Evolutionary conservation across 30 jellyfish, hydroid and myxozoan species (phyloP), one percentile per base, ranked within the genome.

Genomic region (Morbakka virulenta): DNA sequence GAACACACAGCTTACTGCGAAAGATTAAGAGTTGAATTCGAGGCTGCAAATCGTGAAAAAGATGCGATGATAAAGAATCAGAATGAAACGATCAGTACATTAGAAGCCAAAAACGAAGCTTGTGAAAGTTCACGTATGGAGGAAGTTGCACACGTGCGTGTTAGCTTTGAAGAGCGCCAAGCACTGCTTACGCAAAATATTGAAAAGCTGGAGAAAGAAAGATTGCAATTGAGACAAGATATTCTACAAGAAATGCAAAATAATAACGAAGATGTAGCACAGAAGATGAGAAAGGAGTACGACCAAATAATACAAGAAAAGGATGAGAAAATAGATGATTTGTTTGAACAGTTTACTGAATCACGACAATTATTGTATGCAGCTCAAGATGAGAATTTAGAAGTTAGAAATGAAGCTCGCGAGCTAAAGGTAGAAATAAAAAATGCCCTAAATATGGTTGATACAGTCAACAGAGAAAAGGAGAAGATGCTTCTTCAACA

Each of bases 1-100:
- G 79, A 61, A 4, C 74, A 91, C 21, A 68, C 89, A 12, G 89
- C 77, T 63, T 67, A 69, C 2, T 78, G 74, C 62, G 92, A 91
- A 67, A 48, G 83, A 27, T 62, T 91, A 50, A 65, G 88, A 64
- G 22, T 47, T 0, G 78, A 92, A 51, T 64, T 91, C 65, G 94
- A 85, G 24, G 72, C 28, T 2, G 62, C 31, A 24, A 63, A 53
- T 26, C 28, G 67, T 21, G 95, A 84, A 82, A 84, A 85, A 23
- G 81, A 64, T 27, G 61, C 50, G 1, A 47, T 67, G 24, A 48
- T 77, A 25, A 61, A 11, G n/a, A 30, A 31, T 17, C 47, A 84
- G 62, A 78, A 32, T 9, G 65, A 64, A 3, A 77, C 72, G 20
- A 31, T 85, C 13, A 76, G 70, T 35, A 79, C 72, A 12, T 31